Evolutionary conservation across 2,888 invertebrate genomes (phyloP).

Genomic region (Osmoderma eremita): DNA sequence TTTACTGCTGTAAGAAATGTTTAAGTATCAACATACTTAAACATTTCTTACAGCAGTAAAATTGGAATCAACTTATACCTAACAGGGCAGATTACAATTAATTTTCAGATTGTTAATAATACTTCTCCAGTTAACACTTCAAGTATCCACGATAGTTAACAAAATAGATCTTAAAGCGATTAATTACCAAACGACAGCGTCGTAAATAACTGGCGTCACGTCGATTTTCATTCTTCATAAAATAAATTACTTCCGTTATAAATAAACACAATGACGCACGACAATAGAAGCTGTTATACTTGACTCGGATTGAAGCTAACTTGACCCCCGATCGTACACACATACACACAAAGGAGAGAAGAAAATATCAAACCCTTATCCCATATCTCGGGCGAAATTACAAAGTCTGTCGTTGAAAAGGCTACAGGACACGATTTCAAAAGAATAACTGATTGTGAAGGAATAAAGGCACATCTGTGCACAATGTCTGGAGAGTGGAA

Average conservation of each 20-base stretch:
- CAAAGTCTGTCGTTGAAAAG: conserved; percentile 61
- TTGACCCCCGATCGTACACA: conserved; percentile 55
- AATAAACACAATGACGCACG: conserved; percentile 32
- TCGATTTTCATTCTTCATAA: conserved; percentile 27
- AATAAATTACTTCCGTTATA: conserved; percentile 42
- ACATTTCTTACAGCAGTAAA: too few species aligned
- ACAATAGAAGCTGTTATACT: conserved; percentile 48
- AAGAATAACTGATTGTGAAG: conserved; percentile 62
- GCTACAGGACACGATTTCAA: conserved; percentile 60
- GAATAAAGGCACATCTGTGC: conserved; percentile 56
- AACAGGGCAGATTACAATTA: too few species aligned
- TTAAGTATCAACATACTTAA: too few species aligned
- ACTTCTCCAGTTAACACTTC: too few species aligned
- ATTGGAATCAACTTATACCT: too few species aligned
- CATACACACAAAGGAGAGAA: conserved; percentile 32
- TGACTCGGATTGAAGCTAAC: conserved; percentile 53
- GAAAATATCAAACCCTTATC: conserved; percentile 58
- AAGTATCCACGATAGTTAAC: not conserved
- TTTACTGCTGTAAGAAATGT: too few species aligned
- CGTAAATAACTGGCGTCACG: conserved; percentile 19
- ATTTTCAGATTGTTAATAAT: too few species aligned
- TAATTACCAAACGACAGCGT: conserved; percentile 12
- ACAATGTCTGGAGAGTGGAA: conserved; percentile 50
- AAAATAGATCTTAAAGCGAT: not conserved
- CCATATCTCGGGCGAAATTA: conserved; percentile 58